Evolutionary conservation across 2,113 vertebrate genomes (phyloP).

Genomic region (Craseonycteris thonglongyai): DNA sequence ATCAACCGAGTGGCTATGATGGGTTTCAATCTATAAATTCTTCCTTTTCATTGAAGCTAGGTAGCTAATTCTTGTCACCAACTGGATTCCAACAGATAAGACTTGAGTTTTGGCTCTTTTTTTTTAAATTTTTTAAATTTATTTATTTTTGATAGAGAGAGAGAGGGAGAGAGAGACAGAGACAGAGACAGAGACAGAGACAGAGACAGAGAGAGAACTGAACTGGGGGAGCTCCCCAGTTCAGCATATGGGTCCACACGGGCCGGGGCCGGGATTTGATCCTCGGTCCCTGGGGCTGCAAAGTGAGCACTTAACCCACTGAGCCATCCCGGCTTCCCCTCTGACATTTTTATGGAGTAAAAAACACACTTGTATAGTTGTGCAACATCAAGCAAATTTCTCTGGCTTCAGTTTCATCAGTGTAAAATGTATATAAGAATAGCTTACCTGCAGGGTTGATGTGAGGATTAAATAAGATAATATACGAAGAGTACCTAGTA

Average conservation of each 20-base stretch:
- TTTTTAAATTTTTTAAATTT: too few species aligned
- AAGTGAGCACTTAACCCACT: too few species aligned
- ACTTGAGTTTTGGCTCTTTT: slow-evolving; percentile 21
- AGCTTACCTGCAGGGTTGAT: neutral
- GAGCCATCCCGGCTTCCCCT: too few species aligned
- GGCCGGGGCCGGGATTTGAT: too few species aligned
- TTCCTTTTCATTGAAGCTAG: neutral
- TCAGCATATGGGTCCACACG: too few species aligned
- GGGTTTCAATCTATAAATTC: neutral
- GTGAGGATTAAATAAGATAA: neutral
- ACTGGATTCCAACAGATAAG: neutral
- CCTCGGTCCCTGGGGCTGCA: too few species aligned
- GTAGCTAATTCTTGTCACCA: neutral
- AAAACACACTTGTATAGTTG: neutral
- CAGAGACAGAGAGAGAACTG: too few species aligned
- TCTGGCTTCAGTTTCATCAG: neutral
- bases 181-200: too few species aligned
- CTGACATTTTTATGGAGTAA: neutral
- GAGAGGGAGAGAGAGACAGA: too few species aligned
- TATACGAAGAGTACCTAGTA: neutral
- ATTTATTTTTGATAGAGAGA: too few species aligned
- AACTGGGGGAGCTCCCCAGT: too few species aligned
- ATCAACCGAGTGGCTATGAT: neutral
- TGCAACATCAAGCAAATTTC: neutral
- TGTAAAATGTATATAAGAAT: neutral